These are phyloP conservation scores for Ditula angustiorana DNA, from an alignment of 2,888 invertebrate genomes.

Conservation along the genomic window DNA sequence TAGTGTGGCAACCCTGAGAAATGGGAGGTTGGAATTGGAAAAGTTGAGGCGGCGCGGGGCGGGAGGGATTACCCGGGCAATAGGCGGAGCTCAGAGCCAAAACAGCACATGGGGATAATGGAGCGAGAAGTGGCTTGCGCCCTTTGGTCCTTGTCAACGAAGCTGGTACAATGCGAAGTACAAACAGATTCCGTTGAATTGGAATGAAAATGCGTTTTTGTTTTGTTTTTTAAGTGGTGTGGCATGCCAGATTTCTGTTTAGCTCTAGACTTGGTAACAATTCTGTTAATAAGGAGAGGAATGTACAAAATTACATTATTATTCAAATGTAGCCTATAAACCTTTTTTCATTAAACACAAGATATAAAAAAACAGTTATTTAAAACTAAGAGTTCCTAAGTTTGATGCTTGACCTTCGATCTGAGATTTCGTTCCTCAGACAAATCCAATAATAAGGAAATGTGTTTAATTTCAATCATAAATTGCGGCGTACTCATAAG, in stretches of 20 bases:
- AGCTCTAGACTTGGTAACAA: background rate
- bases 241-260: background rate
- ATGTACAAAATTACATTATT: no score
- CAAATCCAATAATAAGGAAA: no score
- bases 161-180: constrained; percentile 63
- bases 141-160: constrained; percentile 47
- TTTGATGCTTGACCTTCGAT: no score
- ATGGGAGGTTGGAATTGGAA: constrained; percentile 73
- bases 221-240: constrained; percentile 20
- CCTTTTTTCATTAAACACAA: no score
- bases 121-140: background rate
- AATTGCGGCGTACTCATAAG: no score
- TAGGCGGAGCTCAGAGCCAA: background rate
- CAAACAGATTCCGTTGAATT: constrained; percentile 24
- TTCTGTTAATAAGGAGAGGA: background rate
- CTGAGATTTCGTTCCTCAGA: no score
- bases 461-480: no score
- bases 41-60: constrained; percentile 63
- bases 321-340: no score
- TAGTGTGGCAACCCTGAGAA: constrained; percentile 69
- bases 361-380: background rate
- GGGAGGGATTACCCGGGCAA: constrained; percentile 61
- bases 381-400: no score
- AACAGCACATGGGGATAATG: constrained; percentile 8
- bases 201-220: constrained; percentile 18